These are phyloP conservation scores for Sipha maydis DNA, from an alignment of 2,888 invertebrate genomes.

Conservation along the genomic window DNA sequence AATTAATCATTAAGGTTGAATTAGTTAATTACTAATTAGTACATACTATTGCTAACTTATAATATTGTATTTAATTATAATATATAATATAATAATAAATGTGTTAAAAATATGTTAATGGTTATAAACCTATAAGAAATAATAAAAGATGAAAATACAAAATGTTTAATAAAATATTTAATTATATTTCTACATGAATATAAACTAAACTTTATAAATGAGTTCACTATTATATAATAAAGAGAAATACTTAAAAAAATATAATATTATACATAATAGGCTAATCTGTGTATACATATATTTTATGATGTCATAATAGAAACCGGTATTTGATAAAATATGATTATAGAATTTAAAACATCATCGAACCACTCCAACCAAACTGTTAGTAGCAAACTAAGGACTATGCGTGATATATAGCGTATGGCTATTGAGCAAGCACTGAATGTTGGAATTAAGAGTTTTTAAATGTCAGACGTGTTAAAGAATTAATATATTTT, in stretches of 20 bases:
- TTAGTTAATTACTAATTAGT: too few relatives aligned
- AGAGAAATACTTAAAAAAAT: background rate
- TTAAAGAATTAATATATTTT: background rate
- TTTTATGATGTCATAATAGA: background rate
- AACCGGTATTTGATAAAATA: constrained; percentile 37
- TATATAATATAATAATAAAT: too few relatives aligned
- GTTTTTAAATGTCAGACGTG: constrained; percentile 5
- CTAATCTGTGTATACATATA: background rate
- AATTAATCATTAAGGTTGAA: too few relatives aligned
- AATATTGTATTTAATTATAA: too few relatives aligned
- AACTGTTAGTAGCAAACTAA: background rate
- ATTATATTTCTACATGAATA: too few relatives aligned
- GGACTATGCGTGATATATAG: background rate
- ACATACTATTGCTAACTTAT: too few relatives aligned
- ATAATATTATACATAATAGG: background rate
- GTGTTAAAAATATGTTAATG: too few relatives aligned
- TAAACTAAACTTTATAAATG: too few relatives aligned
- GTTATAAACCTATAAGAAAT: too few relatives aligned
- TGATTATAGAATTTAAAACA: constrained; percentile 8
- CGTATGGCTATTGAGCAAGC: background rate
- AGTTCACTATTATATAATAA: background rate
- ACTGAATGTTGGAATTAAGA: background rate
- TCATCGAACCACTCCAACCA: background rate
- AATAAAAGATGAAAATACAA: too few relatives aligned
- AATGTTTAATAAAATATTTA: too few relatives aligned